These are phyloP conservation scores for Laodelphax striatellus DNA, from an alignment of 1,140 invertebrate genomes.

Conservation along the genomic window DNA sequence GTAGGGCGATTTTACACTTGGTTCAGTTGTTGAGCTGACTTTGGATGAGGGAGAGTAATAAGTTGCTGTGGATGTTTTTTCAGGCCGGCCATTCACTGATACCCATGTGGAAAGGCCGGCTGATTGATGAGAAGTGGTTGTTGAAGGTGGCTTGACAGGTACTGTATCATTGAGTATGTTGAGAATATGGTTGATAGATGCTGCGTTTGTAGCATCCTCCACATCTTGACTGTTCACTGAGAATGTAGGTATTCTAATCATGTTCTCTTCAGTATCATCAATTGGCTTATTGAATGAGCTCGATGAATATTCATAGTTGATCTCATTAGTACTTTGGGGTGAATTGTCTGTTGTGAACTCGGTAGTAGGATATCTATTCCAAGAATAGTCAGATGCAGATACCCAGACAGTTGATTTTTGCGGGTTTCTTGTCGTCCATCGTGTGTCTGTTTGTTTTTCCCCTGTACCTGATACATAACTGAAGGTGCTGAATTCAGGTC, in stretches of 20 bases:
- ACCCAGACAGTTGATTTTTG: too few relatives aligned
- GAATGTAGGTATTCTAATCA: constrained; percentile 40
- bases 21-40: too few relatives aligned
- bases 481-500: constrained; percentile 14
- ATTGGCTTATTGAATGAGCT: not conserved
- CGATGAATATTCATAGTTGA: too few relatives aligned
- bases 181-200: constrained; percentile 36
- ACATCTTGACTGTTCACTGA: constrained; percentile 31
- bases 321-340: too few relatives aligned
- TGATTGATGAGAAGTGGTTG: constrained; percentile 25
- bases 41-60: constrained; percentile 9
- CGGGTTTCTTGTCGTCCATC: not conserved
- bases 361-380: too few relatives aligned
- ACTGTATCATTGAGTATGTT: constrained; percentile 29
- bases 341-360: too few relatives aligned
- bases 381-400: too few relatives aligned
- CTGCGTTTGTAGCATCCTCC: constrained; percentile 28
- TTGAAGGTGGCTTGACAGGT: constrained; percentile 13
- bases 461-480: constrained; percentile 10
- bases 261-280: constrained; percentile 27
- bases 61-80: constrained; percentile 22
- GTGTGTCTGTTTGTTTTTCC: not conserved
- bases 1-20: not conserved
- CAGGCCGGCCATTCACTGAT: constrained; percentile 31
- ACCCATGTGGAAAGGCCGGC: constrained; percentile 38